Evolutionary conservation across 2,113 vertebrate genomes (phyloP).

Genomic region (Poeciliopsis retropinna): DNA sequence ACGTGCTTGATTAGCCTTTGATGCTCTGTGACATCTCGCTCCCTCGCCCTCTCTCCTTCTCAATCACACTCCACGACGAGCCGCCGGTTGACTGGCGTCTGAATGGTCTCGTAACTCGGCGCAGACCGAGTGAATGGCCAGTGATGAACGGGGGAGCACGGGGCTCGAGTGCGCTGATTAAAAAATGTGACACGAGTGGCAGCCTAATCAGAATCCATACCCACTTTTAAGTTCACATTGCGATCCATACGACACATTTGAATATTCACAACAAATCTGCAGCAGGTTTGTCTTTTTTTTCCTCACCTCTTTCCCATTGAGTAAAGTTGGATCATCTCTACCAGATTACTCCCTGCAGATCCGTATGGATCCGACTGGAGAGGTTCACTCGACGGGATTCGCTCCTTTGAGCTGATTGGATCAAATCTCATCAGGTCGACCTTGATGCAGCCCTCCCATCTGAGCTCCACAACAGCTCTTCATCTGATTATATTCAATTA

Average conservation of each 20-base stretch:
- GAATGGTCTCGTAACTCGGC: constrained; percentile 44
- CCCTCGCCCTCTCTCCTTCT: constrained; percentile 20
- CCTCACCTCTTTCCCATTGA: not conserved
- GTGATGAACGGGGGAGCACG: constrained; percentile 58
- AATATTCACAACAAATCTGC: constrained; percentile 34
- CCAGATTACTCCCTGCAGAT: constrained; percentile 31
- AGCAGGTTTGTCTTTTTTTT: not conserved
- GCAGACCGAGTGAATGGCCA: constrained; percentile 48
- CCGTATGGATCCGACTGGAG: constrained; percentile 34
- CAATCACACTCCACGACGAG: not conserved
- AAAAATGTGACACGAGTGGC: constrained; percentile 25
- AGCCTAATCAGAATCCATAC: constrained; percentile 33
- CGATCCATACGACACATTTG: constrained; percentile 22
- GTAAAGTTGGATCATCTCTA: constrained; percentile 45
- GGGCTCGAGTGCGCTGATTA: constrained; percentile 57
- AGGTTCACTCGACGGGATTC: constrained; percentile 31
- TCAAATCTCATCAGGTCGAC: constrained; percentile 59
- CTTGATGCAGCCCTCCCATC: constrained; percentile 46
- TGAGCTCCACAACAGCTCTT: constrained; percentile 44
- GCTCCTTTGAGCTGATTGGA: constrained; percentile 66
- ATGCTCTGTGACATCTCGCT: constrained; percentile 37
- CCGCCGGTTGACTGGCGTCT: constrained; percentile 55
- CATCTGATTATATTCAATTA: constrained; percentile 68
- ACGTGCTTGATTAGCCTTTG: constrained; percentile 70
- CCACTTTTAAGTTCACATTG: constrained; percentile 30